Percentiles rank a stretch among this genome's conserved stretches.
phyloP scores from a whole-genome alignment of 2,888 invertebrate genomes.

The Chrysina gloriosa region DNA sequence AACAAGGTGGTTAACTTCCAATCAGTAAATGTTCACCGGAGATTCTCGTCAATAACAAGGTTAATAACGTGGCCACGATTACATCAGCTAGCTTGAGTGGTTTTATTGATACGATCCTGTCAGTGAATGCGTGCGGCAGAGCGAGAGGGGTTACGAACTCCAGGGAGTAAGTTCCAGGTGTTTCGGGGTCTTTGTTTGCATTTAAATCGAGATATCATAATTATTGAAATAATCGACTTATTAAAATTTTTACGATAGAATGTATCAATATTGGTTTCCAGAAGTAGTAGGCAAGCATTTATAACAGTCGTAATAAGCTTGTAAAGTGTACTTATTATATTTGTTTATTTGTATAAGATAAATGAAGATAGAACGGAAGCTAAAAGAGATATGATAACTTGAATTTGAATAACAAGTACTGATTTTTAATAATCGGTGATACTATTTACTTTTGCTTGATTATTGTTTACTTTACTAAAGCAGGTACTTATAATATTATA shows the following conservation, averaged over 20 bases:
- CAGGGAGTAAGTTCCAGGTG: constrained; percentile 37
- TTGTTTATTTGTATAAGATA: neutral
- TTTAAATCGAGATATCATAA: constrained; percentile 14
- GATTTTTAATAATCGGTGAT: too few relatives aligned
- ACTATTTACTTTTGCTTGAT: too few relatives aligned
- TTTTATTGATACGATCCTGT: constrained; percentile 38
- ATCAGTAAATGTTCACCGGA: neutral
- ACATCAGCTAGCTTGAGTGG: constrained; percentile 38
- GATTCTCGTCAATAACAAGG: constrained; percentile 16
- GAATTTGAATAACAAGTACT: too few relatives aligned
- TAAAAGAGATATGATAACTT: too few relatives aligned
- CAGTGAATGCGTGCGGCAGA: constrained; percentile 31
- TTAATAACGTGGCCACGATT: constrained; percentile 36
- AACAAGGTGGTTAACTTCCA: neutral
- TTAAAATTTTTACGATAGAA: constrained; percentile 9
- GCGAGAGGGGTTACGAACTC: constrained; percentile 19
- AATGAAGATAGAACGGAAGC: too few relatives aligned
- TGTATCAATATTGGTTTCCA: neutral
- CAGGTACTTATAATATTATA: neutral
- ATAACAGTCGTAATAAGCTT: neutral
- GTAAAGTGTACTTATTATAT: neutral
- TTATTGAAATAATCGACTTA: constrained; percentile 2
- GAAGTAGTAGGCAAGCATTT: neutral
- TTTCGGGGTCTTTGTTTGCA: constrained; percentile 30
- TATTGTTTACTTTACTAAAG: neutral